Conservation (phyloP, 2,888 invertebrate genomes). For the Drosophila stalkeri region DNA sequence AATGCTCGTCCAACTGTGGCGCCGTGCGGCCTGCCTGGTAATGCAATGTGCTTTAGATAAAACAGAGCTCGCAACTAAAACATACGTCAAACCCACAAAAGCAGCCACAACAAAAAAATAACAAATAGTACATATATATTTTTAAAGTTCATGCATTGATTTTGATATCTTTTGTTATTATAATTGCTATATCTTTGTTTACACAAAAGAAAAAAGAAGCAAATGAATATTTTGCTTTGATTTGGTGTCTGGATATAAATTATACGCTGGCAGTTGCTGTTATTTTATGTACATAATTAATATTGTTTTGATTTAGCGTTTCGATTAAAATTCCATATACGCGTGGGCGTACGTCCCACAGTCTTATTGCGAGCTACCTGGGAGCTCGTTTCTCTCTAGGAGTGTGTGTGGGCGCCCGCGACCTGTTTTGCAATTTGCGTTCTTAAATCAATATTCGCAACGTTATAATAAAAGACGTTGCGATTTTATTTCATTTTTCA, state of each 20-base stretch:
- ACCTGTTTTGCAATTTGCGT: conserved; percentile 38
- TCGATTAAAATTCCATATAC: conserved; percentile 47
- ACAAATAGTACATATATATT: neutral
- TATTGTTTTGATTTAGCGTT: conserved; percentile 44
- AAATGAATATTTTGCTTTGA: conserved; percentile 20
- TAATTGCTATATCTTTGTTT: conserved; percentile 31
- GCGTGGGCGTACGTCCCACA: conserved; percentile 44
- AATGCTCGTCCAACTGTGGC: conserved; percentile 19
- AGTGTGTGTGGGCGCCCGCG: conserved; percentile 46
- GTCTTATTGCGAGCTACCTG: conserved; percentile 18
- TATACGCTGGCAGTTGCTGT: conserved; percentile 32
- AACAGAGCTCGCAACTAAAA: conserved; percentile 16
- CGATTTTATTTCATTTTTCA: conserved; percentile 9
- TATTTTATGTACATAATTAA: conserved; percentile 44
- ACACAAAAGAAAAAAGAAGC: conserved; percentile 21
- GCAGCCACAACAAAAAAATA: neutral
- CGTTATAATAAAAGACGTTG: conserved; percentile 36
- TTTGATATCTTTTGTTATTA: conserved; percentile 37
- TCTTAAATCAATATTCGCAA: conserved; percentile 53
- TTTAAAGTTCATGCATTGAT: conserved; percentile 34
- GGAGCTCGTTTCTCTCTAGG: conserved; percentile 23
- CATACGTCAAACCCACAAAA: neutral
- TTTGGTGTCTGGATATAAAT: conserved; percentile 34
- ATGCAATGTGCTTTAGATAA: conserved; percentile 32
- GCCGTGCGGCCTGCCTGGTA: conserved; percentile 16